Evolutionary conservation across 2,888 invertebrate genomes (phyloP), one percentile per base, ranked within the genome.

Genomic region (Alloscopus bannaensis): DNA sequence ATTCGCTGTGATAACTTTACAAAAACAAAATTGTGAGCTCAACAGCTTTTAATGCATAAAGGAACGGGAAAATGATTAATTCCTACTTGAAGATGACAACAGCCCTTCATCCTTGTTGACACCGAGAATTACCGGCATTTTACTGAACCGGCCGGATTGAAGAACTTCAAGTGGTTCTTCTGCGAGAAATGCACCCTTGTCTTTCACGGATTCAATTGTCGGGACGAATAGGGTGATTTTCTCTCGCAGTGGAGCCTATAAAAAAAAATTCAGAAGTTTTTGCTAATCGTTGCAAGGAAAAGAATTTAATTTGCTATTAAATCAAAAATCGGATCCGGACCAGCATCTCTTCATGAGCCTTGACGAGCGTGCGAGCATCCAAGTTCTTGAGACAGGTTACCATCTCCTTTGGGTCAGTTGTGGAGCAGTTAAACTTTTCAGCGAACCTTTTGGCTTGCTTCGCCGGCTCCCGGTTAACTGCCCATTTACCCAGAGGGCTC

Each of bases 71-170:
- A 31, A 24, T 45, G 45, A 18, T 28, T 52, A 18, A 40, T 8
- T 47, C 57, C 52, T 71, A 81, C 80, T 68, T 31, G 79, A 72
- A 22, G 83, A 81, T 11, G 73, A 75, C 2, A 85, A 24, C 1
- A 84, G 47, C 16, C 86, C 86, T 71, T 86, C 86, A 1, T 47
- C 75, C 1, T 78, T 55, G 47, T 80, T 83, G 0, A 85, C 80
- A 4, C 86, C 86, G 3, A 83, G 64, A 1, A 86, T 64, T 22
- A 81, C 36, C 4, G 84, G 83, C 11, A 85, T 70, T 59, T 82
- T 81, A 16, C 68, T 76, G 16, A 84, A 69, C 11, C 78, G 62
- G 1, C 84, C 85, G n/a, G 73, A 47, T 62, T 78, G 75, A 16
- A 85, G 29, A 0, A 77, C 47, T 16, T 73, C 77, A 11, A 76